Conservation (phyloP, 1,140 invertebrate genomes). For the Drosophila suzukii region DNA sequence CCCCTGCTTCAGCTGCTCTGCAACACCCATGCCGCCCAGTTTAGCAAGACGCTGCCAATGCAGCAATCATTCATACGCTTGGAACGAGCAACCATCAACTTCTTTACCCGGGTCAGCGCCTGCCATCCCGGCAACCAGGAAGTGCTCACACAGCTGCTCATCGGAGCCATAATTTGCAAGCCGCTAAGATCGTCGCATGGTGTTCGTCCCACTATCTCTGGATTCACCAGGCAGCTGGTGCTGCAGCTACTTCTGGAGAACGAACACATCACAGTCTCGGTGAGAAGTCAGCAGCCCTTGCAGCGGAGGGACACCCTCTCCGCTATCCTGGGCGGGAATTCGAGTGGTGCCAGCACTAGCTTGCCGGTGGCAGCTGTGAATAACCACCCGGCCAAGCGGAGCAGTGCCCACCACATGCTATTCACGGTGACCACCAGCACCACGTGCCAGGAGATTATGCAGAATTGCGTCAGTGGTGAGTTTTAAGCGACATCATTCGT, state of each 20-base stretch:
- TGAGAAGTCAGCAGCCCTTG: conserved; percentile 86
- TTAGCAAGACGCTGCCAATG: conserved; percentile 85
- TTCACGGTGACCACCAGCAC: conserved; percentile 90
- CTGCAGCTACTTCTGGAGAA: conserved; percentile 93
- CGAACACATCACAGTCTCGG: conserved; percentile 91
- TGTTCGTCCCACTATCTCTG: conserved; percentile 87
- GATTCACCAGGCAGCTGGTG: conserved; percentile 94
- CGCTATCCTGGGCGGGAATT: conserved; percentile 53
- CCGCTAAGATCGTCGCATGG: conserved; percentile 41
- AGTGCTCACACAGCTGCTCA: conserved; percentile 90
- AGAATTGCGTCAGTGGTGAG: conserved; percentile 82
- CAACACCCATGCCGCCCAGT: conserved; percentile 83
- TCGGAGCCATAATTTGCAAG: conserved; percentile 77
- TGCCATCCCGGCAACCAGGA: conserved; percentile 94
- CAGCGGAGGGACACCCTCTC: conserved; percentile 67
- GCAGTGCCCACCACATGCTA: conserved; percentile 87
- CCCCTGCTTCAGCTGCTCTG: conserved; percentile 91
- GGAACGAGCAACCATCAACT: conserved; percentile 90
- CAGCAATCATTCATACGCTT: conserved; percentile 87
- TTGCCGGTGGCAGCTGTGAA: conserved; percentile 72
- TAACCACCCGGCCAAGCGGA: conserved; percentile 82
- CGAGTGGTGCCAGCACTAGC: conserved; percentile 55
- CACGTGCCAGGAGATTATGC: conserved; percentile 86
- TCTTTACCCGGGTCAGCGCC: conserved; percentile 91
- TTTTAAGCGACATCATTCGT: not conserved